phyloP scores from a whole-genome alignment of 1,140 invertebrate genomes.

The Galendromus occidentalis region DNA sequence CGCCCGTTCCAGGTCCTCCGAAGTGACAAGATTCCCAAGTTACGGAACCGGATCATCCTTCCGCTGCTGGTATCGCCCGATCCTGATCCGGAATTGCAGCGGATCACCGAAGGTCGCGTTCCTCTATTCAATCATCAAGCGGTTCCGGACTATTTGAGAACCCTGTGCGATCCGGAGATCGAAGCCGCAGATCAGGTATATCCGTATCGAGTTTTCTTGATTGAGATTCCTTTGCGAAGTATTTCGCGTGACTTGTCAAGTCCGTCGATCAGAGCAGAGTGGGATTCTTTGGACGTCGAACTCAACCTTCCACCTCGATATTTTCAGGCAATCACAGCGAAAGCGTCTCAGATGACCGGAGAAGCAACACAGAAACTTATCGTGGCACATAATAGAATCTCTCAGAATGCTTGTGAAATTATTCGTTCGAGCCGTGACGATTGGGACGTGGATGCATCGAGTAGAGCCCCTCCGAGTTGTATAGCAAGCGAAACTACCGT shows the following conservation, averaged over 20 bases:
- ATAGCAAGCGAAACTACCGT: conserved; percentile 64
- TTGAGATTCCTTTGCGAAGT: too few species aligned
- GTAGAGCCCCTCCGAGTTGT: conserved; percentile 50
- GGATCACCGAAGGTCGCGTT: conserved; percentile 32
- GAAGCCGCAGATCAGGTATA: conserved; percentile 40
- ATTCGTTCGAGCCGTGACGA: conserved; percentile 75
- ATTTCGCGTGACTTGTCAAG: too few species aligned
- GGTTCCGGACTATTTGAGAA: conserved; percentile 79
- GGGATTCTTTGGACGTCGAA: too few species aligned
- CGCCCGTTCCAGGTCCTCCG: conserved; percentile 57
- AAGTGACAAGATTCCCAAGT: conserved; percentile 61
- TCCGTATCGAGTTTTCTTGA: too few species aligned
- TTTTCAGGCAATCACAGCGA: conserved; percentile 12
- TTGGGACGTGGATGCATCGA: conserved; percentile 65
- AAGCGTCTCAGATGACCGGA: neutral
- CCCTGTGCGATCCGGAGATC: conserved; percentile 67
- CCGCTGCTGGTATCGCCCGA: conserved; percentile 69
- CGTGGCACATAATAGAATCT: conserved; percentile 67
- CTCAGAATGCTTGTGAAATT: conserved; percentile 67
- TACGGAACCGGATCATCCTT: conserved; percentile 64
- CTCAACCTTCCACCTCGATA: too few species aligned
- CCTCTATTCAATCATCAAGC: conserved; percentile 38
- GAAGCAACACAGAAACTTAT: conserved; percentile 56
- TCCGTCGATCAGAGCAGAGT: too few species aligned
- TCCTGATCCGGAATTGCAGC: conserved; percentile 55